Evolutionary conservation across 1,140 invertebrate species (phyloP), one percentile per base, ranked within the genome.

Genomic region (Belonocnema kinseyi): DNA sequence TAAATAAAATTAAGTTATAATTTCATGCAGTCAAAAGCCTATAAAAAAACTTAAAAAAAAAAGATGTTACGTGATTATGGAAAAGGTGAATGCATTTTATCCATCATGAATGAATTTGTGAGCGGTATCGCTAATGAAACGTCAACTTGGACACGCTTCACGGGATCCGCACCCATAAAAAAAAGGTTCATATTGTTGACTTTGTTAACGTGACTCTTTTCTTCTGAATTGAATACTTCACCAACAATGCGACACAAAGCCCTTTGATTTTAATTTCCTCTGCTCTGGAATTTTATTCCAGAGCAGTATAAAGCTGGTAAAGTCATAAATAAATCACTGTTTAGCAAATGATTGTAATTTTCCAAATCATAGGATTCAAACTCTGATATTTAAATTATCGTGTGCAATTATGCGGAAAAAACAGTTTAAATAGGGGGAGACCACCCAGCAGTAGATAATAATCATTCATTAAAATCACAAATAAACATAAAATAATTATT

Each of bases 211-310:
- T 50, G 83, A 80, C 52, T 84, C 61, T 40, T 16, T 84, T 80
- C 78, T 84, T 84, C 80, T 78, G 75, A 84, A 82, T 77, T 77
- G 80, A 76, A 74, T 78, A 80, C 84, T 84, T 82, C 76, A 82
- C 75, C n/a, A 13, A 16, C 21, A 66, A 66, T 66, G 50, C 77
- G 78, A 78, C 73, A 82, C 82, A 80, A 82, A 46, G 40, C 40
- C 10, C 40, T 46, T 46, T 74, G 61, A 71, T 46, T 11, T 33
- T 70, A 74, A 76, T 82, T 84, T 84, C 82, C 83, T 83, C 26
- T 66, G 77, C 58, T n/a, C 17, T 76, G 73, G 78, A 77, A 78
- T 80, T 75, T 40, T 58, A 73, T 58, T 78, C 61, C 61, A 16
- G 26, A 66, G 61, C 33, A 66, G 61, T 66, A 33, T 66, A 66